Base-by-base conservation (phyloP, 2,113 vertebrate genomes). In the Cromileptes altivelis region DNA sequence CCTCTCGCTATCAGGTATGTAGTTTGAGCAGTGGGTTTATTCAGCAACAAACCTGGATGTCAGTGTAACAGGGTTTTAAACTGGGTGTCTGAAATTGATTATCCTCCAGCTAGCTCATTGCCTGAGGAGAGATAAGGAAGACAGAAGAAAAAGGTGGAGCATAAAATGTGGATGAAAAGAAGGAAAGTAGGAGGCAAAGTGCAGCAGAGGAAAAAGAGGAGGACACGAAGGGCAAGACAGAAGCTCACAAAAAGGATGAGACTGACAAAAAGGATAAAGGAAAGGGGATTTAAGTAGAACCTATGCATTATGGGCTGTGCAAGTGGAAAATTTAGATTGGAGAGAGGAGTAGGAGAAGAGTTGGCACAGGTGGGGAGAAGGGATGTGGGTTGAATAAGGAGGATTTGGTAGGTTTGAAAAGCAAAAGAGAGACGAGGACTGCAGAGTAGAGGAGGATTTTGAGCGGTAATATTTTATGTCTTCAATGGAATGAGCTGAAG, bases 281-380 rank as follows among this genome's bases (percentile, higher is more conserved):
- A 23, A 19, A 30, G 8, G 27, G 1, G 27, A 55, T 33, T 15
- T 37, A 27, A 23, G 37, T 42, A 45, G 19, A 64, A 37, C 33
- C 33, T 19, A 19, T 37, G 60, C 14, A 64, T 42, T 23, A n/a
- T 42, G 62, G 12, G 21, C 6, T 27, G 14, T 27, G 14, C 47
- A 71, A 21, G 67, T 60, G 55, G 53, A 70, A 80, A 40, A 7
- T 23, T 33, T 60, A n/a, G 63, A 73, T 70, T 52, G 60, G 33
- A 30, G 33, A 57, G 69, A 52, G 25, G 23, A 57, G 40, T 4
- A 19, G 23, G 4, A 42, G 11, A 60, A 40, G 6, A 64, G 56
- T 71, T 61, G 47, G 15, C 9, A 42, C 13, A 25, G 50, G 47
- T 52, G 60, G 65, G 40, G 45, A 65, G 52, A 58, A 25, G 60